Evolutionary conservation across 2,797 vertebrate species (phyloP).

Genomic region (Jordanella pulchra): DNA sequence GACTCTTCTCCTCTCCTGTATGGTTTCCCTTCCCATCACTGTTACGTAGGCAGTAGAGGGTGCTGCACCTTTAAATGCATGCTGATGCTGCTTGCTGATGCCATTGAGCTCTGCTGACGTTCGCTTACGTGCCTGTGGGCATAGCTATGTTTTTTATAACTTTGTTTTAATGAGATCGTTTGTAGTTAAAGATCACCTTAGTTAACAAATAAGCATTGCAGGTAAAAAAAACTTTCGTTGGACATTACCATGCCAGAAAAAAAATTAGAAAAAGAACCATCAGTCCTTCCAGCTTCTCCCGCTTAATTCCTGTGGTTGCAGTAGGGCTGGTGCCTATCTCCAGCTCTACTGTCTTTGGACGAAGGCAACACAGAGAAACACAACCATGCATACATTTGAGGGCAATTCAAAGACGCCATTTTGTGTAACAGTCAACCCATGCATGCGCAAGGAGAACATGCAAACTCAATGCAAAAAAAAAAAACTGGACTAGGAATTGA

Average conservation of each 20-base stretch:
- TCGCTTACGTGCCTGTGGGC: not conserved
- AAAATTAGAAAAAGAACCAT: not conserved
- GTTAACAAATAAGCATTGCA: constrained; percentile 2
- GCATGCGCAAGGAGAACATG: too few species aligned
- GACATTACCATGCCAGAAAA: not conserved
- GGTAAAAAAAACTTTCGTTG: not conserved
- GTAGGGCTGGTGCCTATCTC: too few species aligned
- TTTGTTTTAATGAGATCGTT: not conserved
- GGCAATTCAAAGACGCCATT: too few species aligned
- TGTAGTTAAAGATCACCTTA: not conserved
- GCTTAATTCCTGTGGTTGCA: too few species aligned
- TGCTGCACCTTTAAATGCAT: constrained; percentile 36
- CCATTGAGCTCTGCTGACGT: constrained; percentile 21
- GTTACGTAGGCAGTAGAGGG: constrained; percentile 48
- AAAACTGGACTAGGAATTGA: too few species aligned
- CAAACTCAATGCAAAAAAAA: too few species aligned
- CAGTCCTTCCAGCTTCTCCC: too few species aligned
- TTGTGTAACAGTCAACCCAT: too few species aligned
- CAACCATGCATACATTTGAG: too few species aligned
- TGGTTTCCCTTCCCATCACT: constrained; percentile 30
- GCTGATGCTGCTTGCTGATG: constrained; percentile 21
- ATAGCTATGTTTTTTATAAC: not conserved
- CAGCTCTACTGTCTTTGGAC: too few species aligned
- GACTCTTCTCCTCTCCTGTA: constrained; percentile 28
- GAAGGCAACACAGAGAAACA: too few species aligned